These are phyloP conservation scores for Xenops minutus DNA, from an alignment of 2,797 vertebrate species.

Conservation along the genomic window DNA sequence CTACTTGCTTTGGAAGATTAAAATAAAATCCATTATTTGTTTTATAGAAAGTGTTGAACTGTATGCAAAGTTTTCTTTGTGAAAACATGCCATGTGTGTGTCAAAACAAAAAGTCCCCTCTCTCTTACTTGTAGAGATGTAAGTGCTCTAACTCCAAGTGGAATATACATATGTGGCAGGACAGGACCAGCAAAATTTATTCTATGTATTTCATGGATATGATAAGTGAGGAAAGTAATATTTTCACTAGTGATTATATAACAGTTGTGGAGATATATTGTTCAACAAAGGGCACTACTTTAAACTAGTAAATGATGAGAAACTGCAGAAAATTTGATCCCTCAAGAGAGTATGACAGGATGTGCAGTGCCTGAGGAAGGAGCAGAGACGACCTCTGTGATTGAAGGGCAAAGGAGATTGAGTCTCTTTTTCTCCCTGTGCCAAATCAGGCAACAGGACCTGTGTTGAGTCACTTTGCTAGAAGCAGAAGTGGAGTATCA, in stretches of 20 bases:
- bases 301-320: not conserved
- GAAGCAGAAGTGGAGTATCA: not conserved
- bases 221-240: not conserved
- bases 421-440: not conserved
- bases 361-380: not conserved
- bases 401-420: not conserved
- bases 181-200: not conserved
- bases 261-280: not conserved
- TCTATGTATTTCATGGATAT: not conserved
- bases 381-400: rapidly evolving
- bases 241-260: not conserved
- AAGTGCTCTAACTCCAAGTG: not conserved
- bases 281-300: not conserved
- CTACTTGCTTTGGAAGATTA: not conserved
- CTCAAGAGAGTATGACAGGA: not conserved
- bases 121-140: not conserved
- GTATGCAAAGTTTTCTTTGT: not conserved
- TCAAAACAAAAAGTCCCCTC: not conserved
- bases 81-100: not conserved
- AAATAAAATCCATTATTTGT: not conserved
- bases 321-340: not conserved
- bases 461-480: not conserved
- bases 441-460: not conserved
- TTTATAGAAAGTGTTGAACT: not conserved
- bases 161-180: not conserved